Base-by-base conservation (phyloP, 2,113 vertebrate genomes). In the Tupaia chinensis region DNA sequence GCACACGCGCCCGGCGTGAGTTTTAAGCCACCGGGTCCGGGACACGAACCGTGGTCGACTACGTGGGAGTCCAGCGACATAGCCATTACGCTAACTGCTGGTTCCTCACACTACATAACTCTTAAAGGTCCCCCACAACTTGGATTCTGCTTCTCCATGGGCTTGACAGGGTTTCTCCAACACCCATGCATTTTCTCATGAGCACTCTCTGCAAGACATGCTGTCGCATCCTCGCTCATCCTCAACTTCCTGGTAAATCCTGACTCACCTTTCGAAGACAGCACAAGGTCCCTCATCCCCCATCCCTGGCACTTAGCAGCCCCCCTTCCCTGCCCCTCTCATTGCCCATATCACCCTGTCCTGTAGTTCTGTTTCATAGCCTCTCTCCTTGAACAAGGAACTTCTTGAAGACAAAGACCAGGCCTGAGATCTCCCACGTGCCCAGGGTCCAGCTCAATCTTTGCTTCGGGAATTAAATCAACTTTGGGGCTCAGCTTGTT, bases 91-190 rank as follows among this genome's bases (percentile, higher is more conserved):
- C 44, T 44, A 44, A 44, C 44, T 44, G 44, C 44, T 44, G 44
- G 44, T 44, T 44, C 44, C 44, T 5, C 3, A 16, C 34, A 22
- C 44, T 69, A 54, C 25, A 27, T 34, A 76, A 80, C 3, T 29
- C 87, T 23, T 32, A 93, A 94, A 17, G 11, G 53, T 29, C 20
- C 13, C 25, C 23, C 13, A 17, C 83, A 61, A 7, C 72, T 65
- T n/a, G n/a, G 70, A 61, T 58, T 72, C 92, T 93, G 60, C 65
- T 89, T 92, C 77, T 80, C 72, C 14, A 0, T 12, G 69, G 58
- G 22, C 27, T 23, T 79, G 5, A 9, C 61, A 65, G 1, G 20
- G 4, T 44, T 84, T 69, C 65, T 27, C 34, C 73, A 54, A 34
- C 8, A 7, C 1, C 25, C 32, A 1, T 23, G 61, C 4, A 5